Percentiles rank a stretch among this genome's conserved stretches.
These are phyloP conservation scores for Bufotes viridis DNA, from an alignment of 2,797 vertebrate genomes.

Conservation along the genomic window DNA sequence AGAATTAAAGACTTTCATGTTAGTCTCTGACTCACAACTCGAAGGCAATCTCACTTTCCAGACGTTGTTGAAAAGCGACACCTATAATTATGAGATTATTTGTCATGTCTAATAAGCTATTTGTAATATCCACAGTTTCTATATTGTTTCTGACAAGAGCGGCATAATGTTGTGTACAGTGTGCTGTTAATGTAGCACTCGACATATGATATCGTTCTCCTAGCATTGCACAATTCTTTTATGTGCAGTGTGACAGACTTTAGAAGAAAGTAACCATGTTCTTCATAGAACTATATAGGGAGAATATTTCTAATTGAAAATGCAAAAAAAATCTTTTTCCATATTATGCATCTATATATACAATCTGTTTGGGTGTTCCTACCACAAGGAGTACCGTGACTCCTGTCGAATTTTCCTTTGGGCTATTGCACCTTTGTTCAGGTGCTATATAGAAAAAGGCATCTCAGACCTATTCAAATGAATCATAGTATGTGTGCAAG, in stretches of 20 bases:
- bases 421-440: no score
- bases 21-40: not conserved
- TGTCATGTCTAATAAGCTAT: constrained; percentile 24
- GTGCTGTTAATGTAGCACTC: constrained; percentile 10
- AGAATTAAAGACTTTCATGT: not conserved
- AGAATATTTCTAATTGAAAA: no score
- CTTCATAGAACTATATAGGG: no score
- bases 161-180: not conserved
- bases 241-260: not conserved
- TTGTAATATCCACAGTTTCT: not conserved
- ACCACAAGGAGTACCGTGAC: no score
- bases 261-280: not conserved
- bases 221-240: not conserved
- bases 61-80: not conserved
- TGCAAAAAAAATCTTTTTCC: no score
- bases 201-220: constrained; percentile 22
- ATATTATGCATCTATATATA: no score
- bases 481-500: no score
- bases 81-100: constrained; percentile 29
- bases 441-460: no score
- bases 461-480: no score
- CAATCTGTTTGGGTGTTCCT: no score
- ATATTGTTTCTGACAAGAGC: constrained; percentile 34
- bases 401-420: no score
- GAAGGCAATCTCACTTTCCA: not conserved